Base-by-base conservation (phyloP, 2,888 invertebrate species). In the Stenoptilia bipunctidactyla region DNA sequence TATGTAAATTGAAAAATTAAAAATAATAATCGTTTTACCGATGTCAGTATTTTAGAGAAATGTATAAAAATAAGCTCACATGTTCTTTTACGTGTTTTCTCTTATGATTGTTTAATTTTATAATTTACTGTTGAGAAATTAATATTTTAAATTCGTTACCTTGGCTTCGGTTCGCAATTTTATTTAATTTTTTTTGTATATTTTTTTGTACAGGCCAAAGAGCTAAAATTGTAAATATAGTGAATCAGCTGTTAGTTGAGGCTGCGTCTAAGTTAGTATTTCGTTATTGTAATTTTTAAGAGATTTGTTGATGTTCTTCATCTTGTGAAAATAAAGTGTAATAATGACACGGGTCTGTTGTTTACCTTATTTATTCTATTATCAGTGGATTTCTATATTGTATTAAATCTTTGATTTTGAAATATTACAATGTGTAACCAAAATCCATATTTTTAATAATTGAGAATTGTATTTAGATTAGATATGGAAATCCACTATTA, bases 231-330 rank as follows among this genome's bases (percentile, higher is more conserved):
- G 79, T 82, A 82, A 71, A 82, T 80, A 79, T 52, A 52, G 56
- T 53, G 48, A 61, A 53, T 68, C 75, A 69, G 76, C 73, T 69
- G 53, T 52, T 51, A 50, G 57, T 55, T 51, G 52, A 58, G 62
- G 75, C 68, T 72, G 75, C 54, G 51, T 48, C 56, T 53, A 53
- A 55, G 14, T 60, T 68, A 73, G 67, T 68, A 53, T 73, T 82
- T 75, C 80, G 82, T 82, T 83, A 69, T 69, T 70, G 76, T 82
- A 77, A 74, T 83, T 77, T 66, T 67, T 77, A 83, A 79, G 79
- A 71, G 57, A 82, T 80, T 80, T 84, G 84, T 84, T 84, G 82
- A 83, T 83, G 82, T 83, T 84, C 83, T 79, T 67, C 59, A 74
- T 77, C 79, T 80, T 75, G 79, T 80, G 82, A 71, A 79, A 83